phyloP scores from a whole-genome alignment of 2,797 vertebrate genomes.

The Protonibea diacanthus region DNA sequence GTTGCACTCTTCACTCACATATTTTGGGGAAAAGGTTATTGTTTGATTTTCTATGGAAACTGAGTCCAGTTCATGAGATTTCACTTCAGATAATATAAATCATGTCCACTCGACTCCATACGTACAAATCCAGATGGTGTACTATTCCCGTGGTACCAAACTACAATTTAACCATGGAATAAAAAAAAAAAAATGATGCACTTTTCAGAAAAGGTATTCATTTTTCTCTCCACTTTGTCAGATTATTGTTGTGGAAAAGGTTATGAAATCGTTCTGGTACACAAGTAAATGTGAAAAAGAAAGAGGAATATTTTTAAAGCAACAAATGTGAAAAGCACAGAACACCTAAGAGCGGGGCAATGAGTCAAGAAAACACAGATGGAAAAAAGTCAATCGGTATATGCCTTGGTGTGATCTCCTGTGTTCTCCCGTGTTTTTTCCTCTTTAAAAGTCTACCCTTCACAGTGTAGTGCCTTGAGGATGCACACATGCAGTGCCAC shows the following conservation, averaged over 20 bases:
- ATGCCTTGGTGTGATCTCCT: constrained; percentile 67
- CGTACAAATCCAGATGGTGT: constrained; percentile 47
- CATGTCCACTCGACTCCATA: constrained; percentile 7
- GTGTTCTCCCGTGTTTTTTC: constrained; percentile 59
- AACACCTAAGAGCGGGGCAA: constrained; percentile 75
- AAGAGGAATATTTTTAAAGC: constrained; percentile 60
- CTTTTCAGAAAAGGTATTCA: constrained; percentile 24
- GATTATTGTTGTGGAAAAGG: constrained; percentile 47
- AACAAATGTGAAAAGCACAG: constrained; percentile 68
- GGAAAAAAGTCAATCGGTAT: constrained; percentile 70
- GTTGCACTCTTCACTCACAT: not conserved
- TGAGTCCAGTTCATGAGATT: constrained; percentile 19
- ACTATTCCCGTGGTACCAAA: constrained; percentile 26
- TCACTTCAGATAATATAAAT: constrained; percentile 38
- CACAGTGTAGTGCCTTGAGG: constrained; percentile 72
- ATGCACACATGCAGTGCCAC: constrained; percentile 72
- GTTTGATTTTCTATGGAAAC: constrained; percentile 25
- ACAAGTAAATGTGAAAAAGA: constrained; percentile 59
- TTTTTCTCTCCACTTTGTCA: constrained; percentile 42
- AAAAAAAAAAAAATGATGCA: constrained; percentile 4
- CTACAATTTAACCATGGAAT: constrained; percentile 26
- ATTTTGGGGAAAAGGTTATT: not conserved
- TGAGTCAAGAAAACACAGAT: constrained; percentile 78
- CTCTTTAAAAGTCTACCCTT: constrained; percentile 69
- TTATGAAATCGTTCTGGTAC: constrained; percentile 62